Evolutionary conservation across 2,113 vertebrate genomes (phyloP), one percentile per base, ranked within the genome.

Genomic region (Hystrix brachyura): DNA sequence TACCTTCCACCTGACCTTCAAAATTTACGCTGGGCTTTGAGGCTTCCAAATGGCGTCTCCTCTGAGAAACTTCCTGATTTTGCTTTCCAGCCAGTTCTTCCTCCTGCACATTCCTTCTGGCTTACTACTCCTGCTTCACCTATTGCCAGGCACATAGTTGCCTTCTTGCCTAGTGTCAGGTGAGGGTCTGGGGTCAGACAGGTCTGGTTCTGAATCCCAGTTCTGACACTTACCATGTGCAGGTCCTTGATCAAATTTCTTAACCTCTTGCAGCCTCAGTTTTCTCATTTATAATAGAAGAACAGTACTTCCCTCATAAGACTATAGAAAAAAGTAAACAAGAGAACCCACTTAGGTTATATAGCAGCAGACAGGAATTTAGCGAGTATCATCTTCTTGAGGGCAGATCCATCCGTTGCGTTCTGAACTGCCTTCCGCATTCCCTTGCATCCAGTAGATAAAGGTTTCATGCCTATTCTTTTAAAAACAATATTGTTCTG

Each of bases 31-130:
- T 1, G 0, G 48, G 29, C 65, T 76, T 12, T 7, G 38, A 46
- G 25, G 62, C 72, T 43, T 76, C 67, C 85, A 23, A 7, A 76
- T 13, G 32, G 59, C 15, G 0, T n/a, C 67, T 53, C 32, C 57
- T 25, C 46, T 13, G 19, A 82, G 46, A 62, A 85, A 23, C 38
- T 34, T 53, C 32, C 53, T 15, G 32, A 10, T 71, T 55, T 27
- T 57, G 60, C 81, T 51, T n/a, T 9, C 10, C 7, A 2, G 48
- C 6, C 32, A 7, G 13, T 46, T 53, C 10, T 17, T n/a, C 60
- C 34, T 13, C n/a, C 69, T 62, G 38, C 2, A 0, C 3, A 0
- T 38, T n/a, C 27, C 60, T 17, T 91, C 1, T 5, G 51, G 21
- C 69, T 32, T 15, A 17, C 32, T 0, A 2, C 27, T 19, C n/a